These are phyloP conservation scores for Sylvilagus bachmani DNA, from an alignment of 2,113 vertebrate genomes.

Conservation along the genomic window DNA sequence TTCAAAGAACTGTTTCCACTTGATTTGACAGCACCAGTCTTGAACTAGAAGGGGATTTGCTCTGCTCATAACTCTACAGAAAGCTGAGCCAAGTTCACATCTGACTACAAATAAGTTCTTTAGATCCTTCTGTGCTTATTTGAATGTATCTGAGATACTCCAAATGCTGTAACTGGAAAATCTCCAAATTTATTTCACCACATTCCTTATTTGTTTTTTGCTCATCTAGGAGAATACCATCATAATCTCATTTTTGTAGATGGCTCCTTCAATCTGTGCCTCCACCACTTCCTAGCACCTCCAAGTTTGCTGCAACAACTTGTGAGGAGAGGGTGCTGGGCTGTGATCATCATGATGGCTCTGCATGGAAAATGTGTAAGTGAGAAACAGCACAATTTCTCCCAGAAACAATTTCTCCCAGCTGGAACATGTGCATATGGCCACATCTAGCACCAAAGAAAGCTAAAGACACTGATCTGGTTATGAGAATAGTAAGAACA, in stretches of 20 bases:
- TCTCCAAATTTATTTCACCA: background rate
- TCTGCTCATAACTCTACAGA: background rate
- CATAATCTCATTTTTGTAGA: background rate
- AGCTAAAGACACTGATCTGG: background rate
- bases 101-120: background rate
- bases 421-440: background rate
- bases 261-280: background rate
- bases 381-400: background rate
- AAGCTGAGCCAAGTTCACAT: background rate
- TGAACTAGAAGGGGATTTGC: background rate
- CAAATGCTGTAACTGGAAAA: background rate
- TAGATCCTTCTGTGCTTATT: background rate
- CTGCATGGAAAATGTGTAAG: background rate
- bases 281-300: background rate
- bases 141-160: background rate
- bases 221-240: background rate
- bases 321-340: no score
- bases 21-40: background rate
- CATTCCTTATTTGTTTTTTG: background rate
- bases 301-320: background rate
- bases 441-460: background rate
- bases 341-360: rapidly evolving
- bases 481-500: background rate
- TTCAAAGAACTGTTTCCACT: background rate
- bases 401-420: background rate